These are phyloP conservation scores for Tanypteryx hageni DNA, from an alignment of 2,888 invertebrate species.

Conservation along the genomic window DNA sequence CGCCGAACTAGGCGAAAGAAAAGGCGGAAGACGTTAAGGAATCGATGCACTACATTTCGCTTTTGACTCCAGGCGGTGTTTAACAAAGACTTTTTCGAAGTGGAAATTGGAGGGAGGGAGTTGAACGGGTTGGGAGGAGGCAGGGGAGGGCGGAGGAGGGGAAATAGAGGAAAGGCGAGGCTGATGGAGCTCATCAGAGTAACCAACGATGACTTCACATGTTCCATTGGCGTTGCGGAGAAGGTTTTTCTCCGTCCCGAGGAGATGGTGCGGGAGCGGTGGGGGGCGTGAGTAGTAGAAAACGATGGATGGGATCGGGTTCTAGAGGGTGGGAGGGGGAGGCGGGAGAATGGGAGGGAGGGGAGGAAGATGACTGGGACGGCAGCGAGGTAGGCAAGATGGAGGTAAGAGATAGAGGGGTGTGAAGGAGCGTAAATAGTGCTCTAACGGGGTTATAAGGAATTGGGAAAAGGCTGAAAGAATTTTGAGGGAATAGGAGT, in stretches of 20 bases:
- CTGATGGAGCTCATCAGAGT: conserved; percentile 64
- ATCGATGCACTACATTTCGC: conserved; percentile 58
- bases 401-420: conserved; percentile 27
- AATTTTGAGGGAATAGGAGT: neutral
- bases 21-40: conserved; percentile 53
- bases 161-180: neutral
- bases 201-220: conserved; percentile 64
- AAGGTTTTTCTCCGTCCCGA: conserved; percentile 45
- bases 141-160: neutral
- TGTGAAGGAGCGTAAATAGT: conserved; percentile 54
- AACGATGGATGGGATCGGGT: conserved; percentile 45
- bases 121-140: neutral
- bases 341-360: neutral
- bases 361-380: neutral
- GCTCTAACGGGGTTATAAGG: conserved; percentile 27
- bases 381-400: neutral
- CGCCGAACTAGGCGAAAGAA: conserved; percentile 50
- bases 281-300: conserved; percentile 53
- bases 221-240: conserved; percentile 53
- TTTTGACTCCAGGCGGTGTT: conserved; percentile 51
- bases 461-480: neutral
- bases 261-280: conserved; percentile 48
- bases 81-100: conserved; percentile 43
- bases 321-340: neutral
- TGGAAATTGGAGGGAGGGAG: neutral